A percentile compares a stretch with the other conserved stretches of the same genome.
These are phyloP conservation scores for Cygnus olor DNA, from an alignment of 2,797 vertebrate genomes.

Conservation along the genomic window DNA sequence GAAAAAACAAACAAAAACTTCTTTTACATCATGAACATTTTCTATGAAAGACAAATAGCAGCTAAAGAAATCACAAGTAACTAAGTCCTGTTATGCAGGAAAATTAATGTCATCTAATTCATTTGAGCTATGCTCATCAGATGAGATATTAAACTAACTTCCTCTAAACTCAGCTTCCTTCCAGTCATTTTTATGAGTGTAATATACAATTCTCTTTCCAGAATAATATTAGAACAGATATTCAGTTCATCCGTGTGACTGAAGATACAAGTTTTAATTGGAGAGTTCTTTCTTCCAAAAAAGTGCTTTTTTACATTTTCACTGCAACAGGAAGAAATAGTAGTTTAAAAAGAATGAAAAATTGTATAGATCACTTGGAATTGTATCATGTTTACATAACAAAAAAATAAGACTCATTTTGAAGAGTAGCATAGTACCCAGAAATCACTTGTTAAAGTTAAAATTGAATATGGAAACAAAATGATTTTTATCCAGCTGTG, in stretches of 20 bases:
- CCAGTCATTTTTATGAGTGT: constrained; percentile 35
- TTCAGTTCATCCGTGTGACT: neutral
- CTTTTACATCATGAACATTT: neutral
- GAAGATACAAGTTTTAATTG: constrained; percentile 35
- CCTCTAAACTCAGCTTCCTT: constrained; percentile 42
- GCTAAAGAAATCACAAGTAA: neutral
- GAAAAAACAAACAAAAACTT: neutral
- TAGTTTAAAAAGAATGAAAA: constrained; percentile 8
- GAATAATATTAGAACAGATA: constrained; percentile 40
- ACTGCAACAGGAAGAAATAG: neutral
- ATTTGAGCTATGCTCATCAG: constrained; percentile 13
- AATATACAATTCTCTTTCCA: constrained; percentile 55
- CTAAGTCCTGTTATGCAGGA: neutral
- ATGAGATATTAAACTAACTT: constrained; percentile 25
- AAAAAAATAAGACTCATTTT: constrained; percentile 11
- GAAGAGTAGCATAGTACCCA: neutral
- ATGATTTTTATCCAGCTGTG: constrained; percentile 32
- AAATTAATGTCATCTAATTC: constrained; percentile 41
- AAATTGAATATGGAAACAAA: constrained; percentile 41
- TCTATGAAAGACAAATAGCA: neutral
- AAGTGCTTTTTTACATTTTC: neutral
- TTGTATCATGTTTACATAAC: constrained; percentile 8
- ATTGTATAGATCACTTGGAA: neutral
- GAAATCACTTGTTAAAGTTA: constrained; percentile 47
- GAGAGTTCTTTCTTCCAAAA: constrained; percentile 6